Percentiles rank a stretch among this genome's conserved stretches.
These are phyloP conservation scores for Epinephelus malabaricus DNA, from an alignment of 2,797 vertebrate genomes.

Conservation along the genomic window DNA sequence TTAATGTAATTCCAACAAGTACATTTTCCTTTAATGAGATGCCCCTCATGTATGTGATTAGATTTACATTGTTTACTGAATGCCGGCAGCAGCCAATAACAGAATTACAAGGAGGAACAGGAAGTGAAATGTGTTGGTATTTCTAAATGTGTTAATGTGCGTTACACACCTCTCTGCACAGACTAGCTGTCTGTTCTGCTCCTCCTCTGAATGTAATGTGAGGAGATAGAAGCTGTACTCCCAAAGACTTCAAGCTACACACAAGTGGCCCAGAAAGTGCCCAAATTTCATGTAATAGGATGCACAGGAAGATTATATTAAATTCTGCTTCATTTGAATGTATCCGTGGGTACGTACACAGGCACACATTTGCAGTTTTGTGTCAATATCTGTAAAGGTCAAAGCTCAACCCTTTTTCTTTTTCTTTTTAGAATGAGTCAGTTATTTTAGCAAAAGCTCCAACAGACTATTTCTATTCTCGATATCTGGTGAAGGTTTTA, in stretches of 20 bases:
- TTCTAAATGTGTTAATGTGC: constrained; percentile 40
- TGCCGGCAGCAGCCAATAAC: constrained; percentile 29
- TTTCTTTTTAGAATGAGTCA: neutral
- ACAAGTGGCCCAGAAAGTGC: constrained; percentile 1
- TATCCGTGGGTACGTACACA: neutral
- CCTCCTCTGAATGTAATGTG: constrained; percentile 1
- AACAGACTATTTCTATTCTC: neutral
- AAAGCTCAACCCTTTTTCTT: neutral
- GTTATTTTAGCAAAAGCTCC: neutral
- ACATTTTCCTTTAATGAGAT: constrained; percentile 63
- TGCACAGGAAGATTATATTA: constrained; percentile 10
- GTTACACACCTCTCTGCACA: constrained; percentile 11
- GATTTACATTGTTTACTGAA: constrained; percentile 70
- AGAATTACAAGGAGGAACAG: constrained; percentile 31
- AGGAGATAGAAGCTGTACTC: neutral
- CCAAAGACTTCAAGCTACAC: constrained; percentile 3
- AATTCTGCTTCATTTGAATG: constrained; percentile 18
- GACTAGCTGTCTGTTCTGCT: neutral
- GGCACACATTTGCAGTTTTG: neutral
- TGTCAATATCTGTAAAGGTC: neutral
- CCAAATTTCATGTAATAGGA: constrained; percentile 13
- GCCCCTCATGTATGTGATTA: constrained; percentile 65
- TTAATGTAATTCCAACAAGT: constrained; percentile 52
- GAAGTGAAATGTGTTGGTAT: constrained; percentile 39
- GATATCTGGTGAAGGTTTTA: neutral